Base-by-base conservation (phyloP, 2,113 vertebrate species). In the Falco punctatus region DNA sequence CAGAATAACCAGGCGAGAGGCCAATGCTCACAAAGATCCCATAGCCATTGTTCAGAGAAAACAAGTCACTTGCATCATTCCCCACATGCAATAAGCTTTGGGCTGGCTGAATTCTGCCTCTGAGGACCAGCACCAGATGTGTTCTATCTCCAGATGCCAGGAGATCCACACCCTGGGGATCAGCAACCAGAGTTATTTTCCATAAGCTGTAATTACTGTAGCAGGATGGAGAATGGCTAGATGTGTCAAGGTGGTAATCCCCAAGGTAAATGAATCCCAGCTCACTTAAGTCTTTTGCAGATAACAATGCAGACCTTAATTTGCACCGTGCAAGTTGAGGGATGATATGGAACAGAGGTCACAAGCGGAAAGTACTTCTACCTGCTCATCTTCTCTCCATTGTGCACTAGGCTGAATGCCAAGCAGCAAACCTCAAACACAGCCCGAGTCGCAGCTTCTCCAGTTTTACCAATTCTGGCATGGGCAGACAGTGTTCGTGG, bases 21-120 rank as follows among this genome's bases (percentile, higher is more conserved):
- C 91, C 97, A 97, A 93, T 33, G 82, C 91, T 91, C 66, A 93
- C 80, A 92, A 88, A 94, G 83, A 94, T 91, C 81, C 91, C 91
- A 81, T 79, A 92, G 81, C 83, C 86, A 91, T 82, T 92, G 92
- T 82, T 95, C 77, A 85, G 78, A 55, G 89, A 73, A 95, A 97
- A 96, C 54, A 91, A 92, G 88, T 46, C 83, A 78, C 65, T 95
- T 94, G 92, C 89, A 95, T 90, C 94, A 91, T 54, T 95, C 94
- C 83, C 86, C 74, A 77, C 86, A 89, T 20, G 86, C 86, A 94
- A 30, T 49, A 93, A 87, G 80, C 80, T 84, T 52, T 71, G 58
- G 77, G 52, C 80, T 86, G 83, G 70, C 82, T 72, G 35, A 57
- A 27, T 57, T 78, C 77, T 93, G 80, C 86, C 83, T 77, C 81